These are phyloP conservation scores for Anastrepha obliqua DNA, from an alignment of 1,140 invertebrate species.

Conservation along the genomic window DNA sequence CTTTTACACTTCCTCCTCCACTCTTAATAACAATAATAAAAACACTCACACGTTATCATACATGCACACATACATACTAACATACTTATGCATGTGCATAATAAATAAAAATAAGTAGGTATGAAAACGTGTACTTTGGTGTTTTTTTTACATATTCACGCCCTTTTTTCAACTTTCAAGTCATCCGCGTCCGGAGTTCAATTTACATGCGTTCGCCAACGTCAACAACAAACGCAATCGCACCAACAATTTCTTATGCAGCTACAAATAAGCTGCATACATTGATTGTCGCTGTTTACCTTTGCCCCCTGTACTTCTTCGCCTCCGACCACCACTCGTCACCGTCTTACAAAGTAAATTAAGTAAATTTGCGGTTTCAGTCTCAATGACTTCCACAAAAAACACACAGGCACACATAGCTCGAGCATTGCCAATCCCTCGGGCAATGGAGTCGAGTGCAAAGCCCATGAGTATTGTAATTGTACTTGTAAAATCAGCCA, in stretches of 20 bases:
- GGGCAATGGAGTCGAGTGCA: conserved; percentile 29
- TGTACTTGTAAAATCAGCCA: conserved; percentile 33
- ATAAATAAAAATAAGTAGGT: neutral
- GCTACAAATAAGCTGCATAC: neutral
- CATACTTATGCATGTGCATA: neutral
- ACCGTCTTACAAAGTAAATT: conserved; percentile 29
- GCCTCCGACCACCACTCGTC: neutral
- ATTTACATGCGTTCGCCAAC: conserved; percentile 38
- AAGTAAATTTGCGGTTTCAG: conserved; percentile 51
- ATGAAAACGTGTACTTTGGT: neutral
- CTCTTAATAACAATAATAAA: conserved; percentile 22
- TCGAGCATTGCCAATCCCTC: conserved; percentile 25
- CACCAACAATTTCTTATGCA: neutral
- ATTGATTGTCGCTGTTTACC: conserved; percentile 4
- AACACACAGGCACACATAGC: neutral
- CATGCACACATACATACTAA: neutral
- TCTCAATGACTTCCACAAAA: conserved; percentile 46
- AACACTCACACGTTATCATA: neutral
- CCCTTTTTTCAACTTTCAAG: conserved; percentile 27
- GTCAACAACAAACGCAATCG: neutral
- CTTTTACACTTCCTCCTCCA: conserved; percentile 44
- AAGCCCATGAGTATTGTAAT: conserved; percentile 18
- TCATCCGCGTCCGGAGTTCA: conserved; percentile 41
- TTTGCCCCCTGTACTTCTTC: neutral
- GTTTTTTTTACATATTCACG: conserved; percentile 43